These are phyloP conservation scores for Dendrocopos noguchii DNA, from an alignment of 2,113 vertebrate genomes.

Conservation along the genomic window DNA sequence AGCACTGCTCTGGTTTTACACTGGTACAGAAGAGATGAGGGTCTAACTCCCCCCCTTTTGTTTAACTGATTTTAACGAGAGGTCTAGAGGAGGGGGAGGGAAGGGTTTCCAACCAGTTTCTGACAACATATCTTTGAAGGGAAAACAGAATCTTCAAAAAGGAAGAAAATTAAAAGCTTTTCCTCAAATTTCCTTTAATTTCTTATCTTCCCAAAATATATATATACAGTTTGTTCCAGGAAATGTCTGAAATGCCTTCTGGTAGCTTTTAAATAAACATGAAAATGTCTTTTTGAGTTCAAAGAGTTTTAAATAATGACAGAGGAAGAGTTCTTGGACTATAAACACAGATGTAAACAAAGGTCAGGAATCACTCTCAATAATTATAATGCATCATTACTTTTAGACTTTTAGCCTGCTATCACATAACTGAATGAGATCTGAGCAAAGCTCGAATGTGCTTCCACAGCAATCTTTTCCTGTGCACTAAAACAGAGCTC, in stretches of 20 bases:
- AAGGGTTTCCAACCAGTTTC: neutral
- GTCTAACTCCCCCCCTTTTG: neutral
- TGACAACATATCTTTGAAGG: neutral
- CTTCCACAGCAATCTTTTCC: neutral
- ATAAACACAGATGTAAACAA: neutral
- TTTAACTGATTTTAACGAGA: neutral
- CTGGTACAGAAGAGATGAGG: neutral
- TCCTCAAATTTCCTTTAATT: slow-evolving; percentile 45
- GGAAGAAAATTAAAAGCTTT: slow-evolving; percentile 37
- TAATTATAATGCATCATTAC: neutral
- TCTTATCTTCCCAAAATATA: slow-evolving; percentile 64
- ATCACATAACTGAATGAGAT: neutral
- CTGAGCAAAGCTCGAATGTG: neutral
- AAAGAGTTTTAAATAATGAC: slow-evolving; percentile 48
- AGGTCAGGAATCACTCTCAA: slow-evolving; percentile 7
- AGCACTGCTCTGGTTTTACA: neutral
- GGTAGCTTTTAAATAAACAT: slow-evolving; percentile 82
- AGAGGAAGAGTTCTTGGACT: neutral
- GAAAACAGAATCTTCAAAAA: neutral
- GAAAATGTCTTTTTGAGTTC: slow-evolving; percentile 51
- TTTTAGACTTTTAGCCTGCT: neutral
- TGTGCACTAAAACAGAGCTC: neutral
- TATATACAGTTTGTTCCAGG: slow-evolving; percentile 75
- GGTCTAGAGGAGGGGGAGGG: neutral
- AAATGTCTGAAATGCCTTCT: slow-evolving; percentile 79